These are phyloP conservation scores for Colossoma macropomum DNA, from an alignment of 2,113 vertebrate species.

Conservation along the genomic window DNA sequence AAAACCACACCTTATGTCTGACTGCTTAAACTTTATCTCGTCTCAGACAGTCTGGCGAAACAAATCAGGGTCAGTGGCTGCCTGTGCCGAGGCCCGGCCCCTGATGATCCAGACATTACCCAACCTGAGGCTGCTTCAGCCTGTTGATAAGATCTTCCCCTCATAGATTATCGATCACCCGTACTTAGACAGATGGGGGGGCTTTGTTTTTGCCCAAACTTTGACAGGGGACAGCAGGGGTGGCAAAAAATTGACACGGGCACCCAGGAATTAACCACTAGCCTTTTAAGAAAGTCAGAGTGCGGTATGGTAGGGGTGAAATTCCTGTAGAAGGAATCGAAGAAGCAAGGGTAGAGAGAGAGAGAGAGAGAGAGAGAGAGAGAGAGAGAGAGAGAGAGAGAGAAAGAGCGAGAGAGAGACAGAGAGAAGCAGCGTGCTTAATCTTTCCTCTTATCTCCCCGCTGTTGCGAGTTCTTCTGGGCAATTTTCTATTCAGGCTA, in stretches of 20 bases:
- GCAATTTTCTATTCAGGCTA: constrained; percentile 83
- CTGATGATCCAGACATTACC: constrained; percentile 51
- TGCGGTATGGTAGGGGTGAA: constrained; percentile 65
- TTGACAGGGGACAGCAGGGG: constrained; percentile 55
- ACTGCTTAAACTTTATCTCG: constrained; percentile 74
- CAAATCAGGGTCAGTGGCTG: constrained; percentile 74
- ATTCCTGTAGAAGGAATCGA: constrained; percentile 72
- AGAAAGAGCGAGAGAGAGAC: constrained; percentile 20
- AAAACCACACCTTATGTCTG: constrained; percentile 63
- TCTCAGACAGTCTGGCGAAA: constrained; percentile 68
- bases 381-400: neutral
- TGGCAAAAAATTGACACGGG: constrained; percentile 42
- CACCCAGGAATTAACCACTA: constrained; percentile 34
- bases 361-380: constrained; percentile 19
- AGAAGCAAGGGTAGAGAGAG: constrained; percentile 66
- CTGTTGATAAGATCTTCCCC: constrained; percentile 83
- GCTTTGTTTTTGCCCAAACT: constrained; percentile 38
- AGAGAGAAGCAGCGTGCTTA: constrained; percentile 13
- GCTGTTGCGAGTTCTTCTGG: constrained; percentile 81
- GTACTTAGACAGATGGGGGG: constrained; percentile 17
- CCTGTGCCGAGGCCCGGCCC: constrained; percentile 75
- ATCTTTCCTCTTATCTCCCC: constrained; percentile 75
- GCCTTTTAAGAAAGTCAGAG: constrained; percentile 31
- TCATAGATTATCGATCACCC: constrained; percentile 82
- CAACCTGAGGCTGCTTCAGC: constrained; percentile 74